phyloP scores from a whole-genome alignment of 2,113 vertebrate species.

The Coptodon bakossiorum region DNA sequence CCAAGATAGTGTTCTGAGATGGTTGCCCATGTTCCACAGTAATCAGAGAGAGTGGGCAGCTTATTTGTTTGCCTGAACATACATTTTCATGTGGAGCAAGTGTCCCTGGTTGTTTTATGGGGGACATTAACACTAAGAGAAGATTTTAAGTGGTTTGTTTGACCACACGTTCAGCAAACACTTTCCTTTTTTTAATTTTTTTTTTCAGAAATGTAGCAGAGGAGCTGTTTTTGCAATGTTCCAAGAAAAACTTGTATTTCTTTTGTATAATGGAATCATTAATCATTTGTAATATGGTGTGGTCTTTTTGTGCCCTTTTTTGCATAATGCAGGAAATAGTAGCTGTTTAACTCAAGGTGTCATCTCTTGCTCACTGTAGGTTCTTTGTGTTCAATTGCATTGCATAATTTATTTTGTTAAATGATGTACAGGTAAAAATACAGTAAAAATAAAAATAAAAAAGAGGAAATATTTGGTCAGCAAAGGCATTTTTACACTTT shows the following conservation, averaged over 20 bases:
- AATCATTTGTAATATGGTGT: neutral
- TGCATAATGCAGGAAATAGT: neutral
- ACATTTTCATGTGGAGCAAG: neutral
- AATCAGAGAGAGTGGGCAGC: conserved; percentile 17
- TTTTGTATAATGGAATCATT: neutral
- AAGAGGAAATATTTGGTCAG: neutral
- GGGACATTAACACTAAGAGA: neutral
- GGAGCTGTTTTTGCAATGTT: neutral
- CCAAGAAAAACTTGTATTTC: neutral
- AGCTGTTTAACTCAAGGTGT: neutral
- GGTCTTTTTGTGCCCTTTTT: neutral
- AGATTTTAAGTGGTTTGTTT: neutral
- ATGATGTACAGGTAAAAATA: neutral
- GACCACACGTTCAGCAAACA: neutral
- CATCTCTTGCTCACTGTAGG: neutral
- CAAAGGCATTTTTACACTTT: neutral
- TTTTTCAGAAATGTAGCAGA: neutral
- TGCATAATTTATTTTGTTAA: neutral
- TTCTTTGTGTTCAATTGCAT: neutral
- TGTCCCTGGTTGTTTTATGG: neutral
- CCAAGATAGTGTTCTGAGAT: neutral
- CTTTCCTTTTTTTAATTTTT: neutral
- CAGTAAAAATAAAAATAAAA: neutral
- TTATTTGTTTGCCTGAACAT: neutral
- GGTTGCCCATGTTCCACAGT: neutral